Evolutionary conservation across 2,888 invertebrate species (phyloP).

Genomic region (Ormyrus nitidulus): DNA sequence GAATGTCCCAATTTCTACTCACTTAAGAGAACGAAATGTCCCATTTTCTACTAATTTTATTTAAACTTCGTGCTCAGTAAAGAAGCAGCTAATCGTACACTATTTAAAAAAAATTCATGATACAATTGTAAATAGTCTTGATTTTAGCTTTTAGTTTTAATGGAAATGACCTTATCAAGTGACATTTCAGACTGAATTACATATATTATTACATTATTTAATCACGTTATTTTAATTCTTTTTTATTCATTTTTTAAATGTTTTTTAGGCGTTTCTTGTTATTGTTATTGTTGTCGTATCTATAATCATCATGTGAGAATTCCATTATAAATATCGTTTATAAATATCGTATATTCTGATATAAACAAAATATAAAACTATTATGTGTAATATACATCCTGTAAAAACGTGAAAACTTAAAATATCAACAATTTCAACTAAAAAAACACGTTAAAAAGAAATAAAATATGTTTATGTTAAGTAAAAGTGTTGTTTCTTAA

Average conservation of each 20-base stretch:
- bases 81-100: too few species aligned
- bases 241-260: slow-evolving; percentile 37
- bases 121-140: too few species aligned
- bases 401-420: slow-evolving; percentile 49
- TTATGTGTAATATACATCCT: slow-evolving; percentile 42
- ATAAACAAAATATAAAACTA: slow-evolving; percentile 24
- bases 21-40: too few species aligned
- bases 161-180: neutral
- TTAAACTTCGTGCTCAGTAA: too few species aligned
- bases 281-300: slow-evolving; percentile 31
- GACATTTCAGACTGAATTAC: slow-evolving; percentile 46
- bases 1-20: too few species aligned
- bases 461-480: slow-evolving; percentile 49
- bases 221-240: neutral
- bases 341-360: slow-evolving; percentile 20
- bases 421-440: slow-evolving; percentile 39
- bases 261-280: slow-evolving; percentile 40
- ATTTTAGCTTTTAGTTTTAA: too few species aligned
- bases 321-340: slow-evolving; percentile 19
- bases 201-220: slow-evolving; percentile 4
- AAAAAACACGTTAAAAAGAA: slow-evolving; percentile 42
- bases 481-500: slow-evolving; percentile 15
- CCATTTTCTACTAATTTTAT: too few species aligned
- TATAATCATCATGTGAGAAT: neutral
- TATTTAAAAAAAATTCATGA: too few species aligned